phyloP scores from a whole-genome alignment of 2,113 vertebrate species.

The Meles meles region DNA sequence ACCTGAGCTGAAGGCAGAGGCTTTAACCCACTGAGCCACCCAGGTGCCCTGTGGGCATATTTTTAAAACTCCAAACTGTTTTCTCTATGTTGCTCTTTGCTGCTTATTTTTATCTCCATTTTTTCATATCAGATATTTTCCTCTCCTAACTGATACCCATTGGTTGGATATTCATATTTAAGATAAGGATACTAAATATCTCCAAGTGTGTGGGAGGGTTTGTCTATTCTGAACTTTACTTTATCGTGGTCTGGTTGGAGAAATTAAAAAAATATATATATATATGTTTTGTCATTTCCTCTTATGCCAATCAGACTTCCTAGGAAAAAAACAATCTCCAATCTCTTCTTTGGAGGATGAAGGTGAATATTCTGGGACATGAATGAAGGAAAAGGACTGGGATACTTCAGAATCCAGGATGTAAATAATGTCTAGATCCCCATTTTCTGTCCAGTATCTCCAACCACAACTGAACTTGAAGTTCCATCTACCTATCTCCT shows the following conservation, averaged over 20 bases:
- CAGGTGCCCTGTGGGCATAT: neutral
- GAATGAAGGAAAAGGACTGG: neutral
- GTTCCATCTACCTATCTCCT: neutral
- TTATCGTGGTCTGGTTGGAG: neutral
- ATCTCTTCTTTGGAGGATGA: neutral
- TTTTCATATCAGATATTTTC: neutral
- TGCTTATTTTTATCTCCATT: neutral
- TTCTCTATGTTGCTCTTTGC: neutral
- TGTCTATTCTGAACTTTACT: neutral
- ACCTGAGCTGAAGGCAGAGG: too few species aligned
- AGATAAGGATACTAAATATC: neutral
- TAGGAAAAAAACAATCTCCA: neutral
- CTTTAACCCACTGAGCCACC: too few species aligned
- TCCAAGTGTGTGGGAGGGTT: neutral
- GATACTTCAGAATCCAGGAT: neutral
- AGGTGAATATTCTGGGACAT: neutral
- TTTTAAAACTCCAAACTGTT: neutral
- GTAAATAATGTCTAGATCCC: neutral
- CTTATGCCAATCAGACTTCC: neutral
- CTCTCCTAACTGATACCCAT: neutral
- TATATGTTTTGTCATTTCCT: conserved; percentile 5
- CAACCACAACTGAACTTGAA: neutral
- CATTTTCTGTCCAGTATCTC: neutral
- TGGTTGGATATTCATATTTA: neutral
- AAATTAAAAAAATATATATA: neutral